phyloP scores from a whole-genome alignment of 2,113 vertebrate species.

The Romanogobio albipinnatus region DNA sequence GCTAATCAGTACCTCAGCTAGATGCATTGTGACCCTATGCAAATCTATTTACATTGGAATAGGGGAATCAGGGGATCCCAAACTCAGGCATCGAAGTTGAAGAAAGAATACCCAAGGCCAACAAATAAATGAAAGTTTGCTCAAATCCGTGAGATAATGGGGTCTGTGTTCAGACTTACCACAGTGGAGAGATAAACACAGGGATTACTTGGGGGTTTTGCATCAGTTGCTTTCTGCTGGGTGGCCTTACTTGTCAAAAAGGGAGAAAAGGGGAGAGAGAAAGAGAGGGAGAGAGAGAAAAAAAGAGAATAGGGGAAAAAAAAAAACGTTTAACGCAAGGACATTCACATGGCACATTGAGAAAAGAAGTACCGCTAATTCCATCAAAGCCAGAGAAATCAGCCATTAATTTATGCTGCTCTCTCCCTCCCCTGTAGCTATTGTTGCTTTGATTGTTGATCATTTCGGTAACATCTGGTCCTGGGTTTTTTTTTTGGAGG shows the following conservation, averaged over 20 bases:
- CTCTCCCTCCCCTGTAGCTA: constrained; percentile 36
- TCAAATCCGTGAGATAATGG: constrained; percentile 99
- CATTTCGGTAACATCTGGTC: constrained; percentile 94
- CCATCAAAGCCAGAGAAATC: constrained; percentile 98
- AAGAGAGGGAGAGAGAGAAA: constrained; percentile 70
- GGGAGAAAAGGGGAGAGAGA: constrained; percentile 52
- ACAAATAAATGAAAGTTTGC: constrained; percentile 98
- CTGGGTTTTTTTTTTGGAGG: constrained; percentile 77
- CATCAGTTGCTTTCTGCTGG: constrained; percentile 99
- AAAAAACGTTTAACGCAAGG: constrained; percentile 85
- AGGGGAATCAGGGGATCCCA: constrained; percentile 74
- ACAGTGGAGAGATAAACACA: constrained; percentile 92
- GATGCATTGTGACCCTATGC: constrained; percentile 79
- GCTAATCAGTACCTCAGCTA: constrained; percentile 76
- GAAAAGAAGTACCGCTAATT: constrained; percentile 98
- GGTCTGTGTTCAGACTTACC: constrained; percentile 98
- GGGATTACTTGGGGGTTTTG: constrained; percentile 98
- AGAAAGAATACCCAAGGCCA: constrained; percentile 82
- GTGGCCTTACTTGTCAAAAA: constrained; percentile 98
- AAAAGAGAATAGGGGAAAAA: constrained; percentile 61
- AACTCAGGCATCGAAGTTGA: constrained; percentile 81
- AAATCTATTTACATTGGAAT: constrained; percentile 88
- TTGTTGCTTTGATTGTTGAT: constrained; percentile 83
- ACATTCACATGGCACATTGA: constrained; percentile 91
- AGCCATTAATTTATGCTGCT: constrained; percentile 96